These are phyloP conservation scores for Cladorhizidae sp. DNA, from an alignment of 37 sponge, comb jelly and placozoan species.

Conservation along the genomic window DNA sequence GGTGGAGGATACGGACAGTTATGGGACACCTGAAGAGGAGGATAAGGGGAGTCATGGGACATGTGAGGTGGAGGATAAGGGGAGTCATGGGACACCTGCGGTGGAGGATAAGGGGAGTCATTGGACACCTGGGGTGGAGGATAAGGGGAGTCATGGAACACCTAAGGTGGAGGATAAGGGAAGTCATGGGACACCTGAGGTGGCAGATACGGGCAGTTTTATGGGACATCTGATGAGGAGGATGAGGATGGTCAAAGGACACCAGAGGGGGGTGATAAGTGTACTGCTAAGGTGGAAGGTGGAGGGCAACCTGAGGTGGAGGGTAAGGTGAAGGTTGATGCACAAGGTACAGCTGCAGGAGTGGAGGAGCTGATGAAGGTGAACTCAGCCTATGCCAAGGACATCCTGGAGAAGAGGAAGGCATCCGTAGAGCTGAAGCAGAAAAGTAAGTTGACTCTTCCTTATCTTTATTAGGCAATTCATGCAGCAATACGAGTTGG, in stretches of 20 bases:
- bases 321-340: background rate
- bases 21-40: no score
- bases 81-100: background rate
- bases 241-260: background rate
- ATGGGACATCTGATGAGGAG: no score
- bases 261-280: background rate
- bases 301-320: background rate
- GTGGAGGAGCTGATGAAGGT: background rate
- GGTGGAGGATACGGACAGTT: no score
- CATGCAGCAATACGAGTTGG: no score
- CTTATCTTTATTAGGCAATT: background rate
- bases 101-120: background rate
- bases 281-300: background rate
- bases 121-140: background rate
- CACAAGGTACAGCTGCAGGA: background rate
- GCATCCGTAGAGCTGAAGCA: constrained; percentile 9
- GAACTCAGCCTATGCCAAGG: constrained; percentile 11
- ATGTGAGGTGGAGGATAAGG: background rate
- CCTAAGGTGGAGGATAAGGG: no score
- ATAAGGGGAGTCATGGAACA: background rate
- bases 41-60: no score
- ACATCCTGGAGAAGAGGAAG: constrained; percentile 19
- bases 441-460: background rate
- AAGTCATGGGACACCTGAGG: no score
- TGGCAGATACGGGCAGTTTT: no score